Evolutionary conservation across 2,113 vertebrate species (phyloP).

Genomic region (Mesoclemmys tuberculata): DNA sequence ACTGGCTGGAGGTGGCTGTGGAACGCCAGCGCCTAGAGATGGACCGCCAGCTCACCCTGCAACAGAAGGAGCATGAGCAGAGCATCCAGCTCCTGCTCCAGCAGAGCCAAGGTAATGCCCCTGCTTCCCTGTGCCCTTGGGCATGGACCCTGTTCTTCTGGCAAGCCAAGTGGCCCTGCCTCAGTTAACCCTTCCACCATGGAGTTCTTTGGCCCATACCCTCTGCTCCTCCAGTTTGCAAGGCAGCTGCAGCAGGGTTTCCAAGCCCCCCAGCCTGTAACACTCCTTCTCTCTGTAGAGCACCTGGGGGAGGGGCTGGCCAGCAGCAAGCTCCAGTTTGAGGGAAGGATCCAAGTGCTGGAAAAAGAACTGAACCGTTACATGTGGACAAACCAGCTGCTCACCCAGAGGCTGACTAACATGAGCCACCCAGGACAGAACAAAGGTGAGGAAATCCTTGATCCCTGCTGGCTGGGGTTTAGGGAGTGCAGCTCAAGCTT

Average conservation of each 20-base stretch:
- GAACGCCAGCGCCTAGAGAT: conserved; percentile 92
- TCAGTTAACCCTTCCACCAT: not conserved
- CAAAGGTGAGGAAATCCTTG: conserved; percentile 79
- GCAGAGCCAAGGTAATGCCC: conserved; percentile 87
- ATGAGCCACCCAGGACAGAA: conserved; percentile 72
- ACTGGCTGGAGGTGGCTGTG: conserved; percentile 91
- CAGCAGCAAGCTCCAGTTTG: conserved; percentile 91
- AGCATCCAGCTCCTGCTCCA: conserved; percentile 91
- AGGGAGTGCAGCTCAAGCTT: not conserved
- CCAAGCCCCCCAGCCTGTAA: not conserved
- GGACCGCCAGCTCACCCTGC: conserved; percentile 93
- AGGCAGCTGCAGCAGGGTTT: not conserved
- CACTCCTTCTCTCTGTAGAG: conserved; percentile 73
- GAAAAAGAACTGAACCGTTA: conserved; percentile 89
- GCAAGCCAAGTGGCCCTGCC: not conserved
- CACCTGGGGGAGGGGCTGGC: conserved; percentile 92
- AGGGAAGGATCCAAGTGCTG: conserved; percentile 89
- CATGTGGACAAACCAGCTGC: conserved; percentile 87
- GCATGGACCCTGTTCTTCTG: not conserved
- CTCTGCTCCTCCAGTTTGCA: accelerated
- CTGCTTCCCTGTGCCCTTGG: accelerated
- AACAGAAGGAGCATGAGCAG: conserved; percentile 96
- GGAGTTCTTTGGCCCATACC: not conserved
- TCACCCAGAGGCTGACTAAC: conserved; percentile 83
- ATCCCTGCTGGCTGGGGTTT: no score